These are phyloP conservation scores for Achatina immaculata DNA, from an alignment of 1,140 invertebrate species.

Conservation along the genomic window DNA sequence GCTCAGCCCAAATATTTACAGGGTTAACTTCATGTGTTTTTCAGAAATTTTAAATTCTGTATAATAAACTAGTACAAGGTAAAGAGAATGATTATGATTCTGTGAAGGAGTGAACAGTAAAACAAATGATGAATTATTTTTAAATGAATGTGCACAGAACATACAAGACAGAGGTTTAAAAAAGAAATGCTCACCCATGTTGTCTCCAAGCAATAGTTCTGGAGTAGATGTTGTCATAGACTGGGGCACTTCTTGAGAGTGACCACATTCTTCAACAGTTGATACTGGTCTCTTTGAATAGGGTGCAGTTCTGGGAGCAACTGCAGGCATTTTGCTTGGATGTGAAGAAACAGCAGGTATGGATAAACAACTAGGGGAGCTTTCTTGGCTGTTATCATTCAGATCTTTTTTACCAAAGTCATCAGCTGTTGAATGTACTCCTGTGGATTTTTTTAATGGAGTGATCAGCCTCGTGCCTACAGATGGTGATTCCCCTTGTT, in stretches of 20 bases:
- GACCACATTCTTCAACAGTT: not conserved
- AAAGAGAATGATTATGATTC: no score
- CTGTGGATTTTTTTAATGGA: not conserved
- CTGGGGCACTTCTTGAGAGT: not conserved
- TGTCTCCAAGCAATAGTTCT: conserved; percentile 17
- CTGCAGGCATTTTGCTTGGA: not conserved
- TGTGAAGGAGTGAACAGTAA: no score
- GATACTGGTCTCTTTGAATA: conserved; percentile 10
- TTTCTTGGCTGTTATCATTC: not conserved
- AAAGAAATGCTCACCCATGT: not conserved
- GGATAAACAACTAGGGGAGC: not conserved
- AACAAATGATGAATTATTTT: not conserved
- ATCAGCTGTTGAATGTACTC: not conserved
- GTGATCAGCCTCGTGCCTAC: not conserved
- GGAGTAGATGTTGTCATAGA: conserved; percentile 33
- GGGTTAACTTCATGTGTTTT: no score
- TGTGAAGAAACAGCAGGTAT: not conserved
- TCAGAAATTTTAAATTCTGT: no score
- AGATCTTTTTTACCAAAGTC: not conserved
- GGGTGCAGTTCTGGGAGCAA: not conserved
- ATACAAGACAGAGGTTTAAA: not conserved
- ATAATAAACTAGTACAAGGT: no score
- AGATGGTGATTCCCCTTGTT: not conserved
- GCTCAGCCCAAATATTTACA: no score
- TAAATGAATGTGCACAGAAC: not conserved